Evolutionary conservation across 2,888 invertebrate genomes (phyloP).

Genomic region (Serripes groenlandicus): DNA sequence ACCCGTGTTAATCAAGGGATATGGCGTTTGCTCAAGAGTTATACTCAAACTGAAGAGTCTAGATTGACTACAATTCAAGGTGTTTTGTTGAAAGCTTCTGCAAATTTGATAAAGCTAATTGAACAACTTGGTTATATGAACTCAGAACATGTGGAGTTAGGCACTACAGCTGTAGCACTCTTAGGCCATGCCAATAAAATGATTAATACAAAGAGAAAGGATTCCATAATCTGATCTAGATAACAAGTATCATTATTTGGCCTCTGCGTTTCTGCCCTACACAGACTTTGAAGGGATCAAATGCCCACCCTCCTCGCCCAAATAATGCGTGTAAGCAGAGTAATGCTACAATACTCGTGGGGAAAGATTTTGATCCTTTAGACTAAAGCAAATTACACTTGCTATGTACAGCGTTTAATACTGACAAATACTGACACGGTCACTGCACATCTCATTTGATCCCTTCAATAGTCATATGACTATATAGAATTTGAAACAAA

Average conservation of each 20-base stretch:
- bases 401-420: too few relatives aligned
- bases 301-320: too few relatives aligned
- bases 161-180: constrained; percentile 22
- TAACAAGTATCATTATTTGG: constrained; percentile 38
- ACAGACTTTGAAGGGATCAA: constrained; percentile 27
- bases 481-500: too few relatives aligned
- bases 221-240: constrained; percentile 40
- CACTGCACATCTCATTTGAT: too few relatives aligned
- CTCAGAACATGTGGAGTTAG: constrained; percentile 3
- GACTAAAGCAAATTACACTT: too few relatives aligned
- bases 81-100: constrained; percentile 24
- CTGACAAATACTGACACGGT: too few relatives aligned
- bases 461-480: too few relatives aligned
- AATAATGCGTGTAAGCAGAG: too few relatives aligned
- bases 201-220: constrained; percentile 32
- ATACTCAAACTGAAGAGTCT: constrained; percentile 29
- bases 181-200: constrained; percentile 36
- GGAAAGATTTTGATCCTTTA: too few relatives aligned
- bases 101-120: constrained; percentile 19
- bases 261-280: constrained; percentile 38
- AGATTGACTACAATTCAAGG: constrained; percentile 17
- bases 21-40: constrained; percentile 29
- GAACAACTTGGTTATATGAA: not conserved
- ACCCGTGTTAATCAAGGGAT: constrained; percentile 31
- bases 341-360: too few relatives aligned